Conservation (phyloP, 2,888 invertebrate genomes). For the Nymphalis urticae region DNA sequence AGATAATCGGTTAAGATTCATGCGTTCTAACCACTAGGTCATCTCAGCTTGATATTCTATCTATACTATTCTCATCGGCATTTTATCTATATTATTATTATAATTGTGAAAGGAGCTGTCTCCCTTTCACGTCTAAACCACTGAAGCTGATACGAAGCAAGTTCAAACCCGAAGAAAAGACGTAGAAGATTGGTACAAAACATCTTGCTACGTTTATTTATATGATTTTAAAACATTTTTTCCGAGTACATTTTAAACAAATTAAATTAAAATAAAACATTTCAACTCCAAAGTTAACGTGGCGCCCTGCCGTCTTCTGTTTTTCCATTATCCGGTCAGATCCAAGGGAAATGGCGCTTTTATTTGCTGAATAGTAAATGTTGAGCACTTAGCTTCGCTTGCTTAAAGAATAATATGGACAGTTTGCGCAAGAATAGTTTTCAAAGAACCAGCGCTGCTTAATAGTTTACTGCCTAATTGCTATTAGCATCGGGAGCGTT, state of each 20-base stretch:
- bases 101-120: too few relatives aligned
- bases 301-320: slow-evolving; percentile 58
- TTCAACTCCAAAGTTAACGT: slow-evolving; percentile 44
- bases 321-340: slow-evolving; percentile 75
- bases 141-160: too few relatives aligned
- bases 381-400: slow-evolving; percentile 68
- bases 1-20: too few relatives aligned
- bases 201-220: too few relatives aligned
- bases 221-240: too few relatives aligned
- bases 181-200: too few relatives aligned
- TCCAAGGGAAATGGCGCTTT: slow-evolving; percentile 69
- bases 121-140: too few relatives aligned
- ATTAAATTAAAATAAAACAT: slow-evolving; percentile 2
- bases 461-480: slow-evolving; percentile 25
- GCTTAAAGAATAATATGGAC: slow-evolving; percentile 75
- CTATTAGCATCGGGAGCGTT: slow-evolving; percentile 17
- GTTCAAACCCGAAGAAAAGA: too few relatives aligned
- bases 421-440: slow-evolving; percentile 59
- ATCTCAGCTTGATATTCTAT: too few relatives aligned
- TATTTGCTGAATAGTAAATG: slow-evolving; percentile 78
- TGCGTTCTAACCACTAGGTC: too few relatives aligned
- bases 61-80: too few relatives aligned
- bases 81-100: too few relatives aligned
- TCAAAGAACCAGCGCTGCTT: slow-evolving; percentile 29
- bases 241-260: not conserved